Conservation (phyloP, 2,888 invertebrate genomes). For the Limenitis arthemis region DNA sequence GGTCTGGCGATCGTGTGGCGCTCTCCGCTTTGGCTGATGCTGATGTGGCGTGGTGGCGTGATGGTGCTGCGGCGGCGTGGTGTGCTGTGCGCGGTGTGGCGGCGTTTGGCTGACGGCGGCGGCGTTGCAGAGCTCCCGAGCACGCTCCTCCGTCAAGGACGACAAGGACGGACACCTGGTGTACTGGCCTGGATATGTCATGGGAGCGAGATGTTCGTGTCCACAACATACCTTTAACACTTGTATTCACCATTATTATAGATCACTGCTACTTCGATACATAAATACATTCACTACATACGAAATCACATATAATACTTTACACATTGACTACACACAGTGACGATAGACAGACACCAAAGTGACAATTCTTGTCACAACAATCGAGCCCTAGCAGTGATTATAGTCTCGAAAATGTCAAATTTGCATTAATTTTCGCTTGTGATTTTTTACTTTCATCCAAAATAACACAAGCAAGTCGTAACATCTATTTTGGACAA, state of each 20-base stretch:
- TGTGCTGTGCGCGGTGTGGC: conserved; percentile 25
- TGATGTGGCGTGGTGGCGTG: conserved; percentile 26
- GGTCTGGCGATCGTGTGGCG: conserved; percentile 71
- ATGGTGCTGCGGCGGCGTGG: conserved; percentile 36
- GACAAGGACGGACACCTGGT: conserved; percentile 99
- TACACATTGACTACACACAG: conserved; percentile 23
- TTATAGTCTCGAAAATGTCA: conserved; percentile 40
- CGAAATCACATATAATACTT: conserved; percentile 16
- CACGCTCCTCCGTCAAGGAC: conserved; percentile 95
- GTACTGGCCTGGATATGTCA: conserved; percentile 98
- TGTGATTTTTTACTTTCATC: conserved; percentile 32
- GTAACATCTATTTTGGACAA: conserved; percentile 18
- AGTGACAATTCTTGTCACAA: conserved; percentile 25
- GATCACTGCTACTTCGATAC: conserved; percentile 16
- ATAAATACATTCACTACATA: conserved; percentile 27
- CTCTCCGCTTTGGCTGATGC: conserved; percentile 51
- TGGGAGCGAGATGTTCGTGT: conserved; percentile 99
- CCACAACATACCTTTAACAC: conserved; percentile 73
- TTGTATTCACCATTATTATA: conserved; percentile 30
- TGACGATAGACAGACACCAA: conserved; percentile 22
- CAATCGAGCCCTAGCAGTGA: conserved; percentile 36
- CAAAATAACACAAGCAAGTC: conserved; percentile 23
- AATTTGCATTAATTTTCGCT: conserved; percentile 26
- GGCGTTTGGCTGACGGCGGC: conserved; percentile 8
- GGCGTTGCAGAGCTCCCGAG: conserved; percentile 82